Percentiles rank a stretch among this genome's conserved stretches.
These are phyloP conservation scores for Poeciliopsis prolifica DNA, from an alignment of 2,113 vertebrate species.

Conservation along the genomic window DNA sequence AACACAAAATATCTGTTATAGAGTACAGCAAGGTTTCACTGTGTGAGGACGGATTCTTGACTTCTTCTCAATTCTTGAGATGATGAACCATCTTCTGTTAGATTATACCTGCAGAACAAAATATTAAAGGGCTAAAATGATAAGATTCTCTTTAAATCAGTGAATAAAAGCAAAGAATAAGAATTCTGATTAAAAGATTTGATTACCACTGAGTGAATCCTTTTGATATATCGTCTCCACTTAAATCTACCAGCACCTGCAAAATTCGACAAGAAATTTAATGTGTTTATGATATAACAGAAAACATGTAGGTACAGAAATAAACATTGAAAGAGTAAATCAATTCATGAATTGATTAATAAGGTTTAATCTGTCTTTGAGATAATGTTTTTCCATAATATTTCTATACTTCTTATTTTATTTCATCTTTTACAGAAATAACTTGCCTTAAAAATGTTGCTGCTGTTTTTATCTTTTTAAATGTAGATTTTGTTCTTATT, in stretches of 20 bases:
- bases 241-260: slow-evolving; percentile 89
- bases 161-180: background rate
- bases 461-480: background rate
- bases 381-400: background rate
- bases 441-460: background rate
- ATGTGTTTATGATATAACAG: background rate
- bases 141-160: background rate
- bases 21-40: slow-evolving; percentile 43
- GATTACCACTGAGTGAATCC: slow-evolving; percentile 95
- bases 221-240: slow-evolving; percentile 89
- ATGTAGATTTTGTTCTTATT: background rate
- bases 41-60: slow-evolving; percentile 49
- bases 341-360: background rate
- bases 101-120: slow-evolving; percentile 85
- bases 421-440: background rate
- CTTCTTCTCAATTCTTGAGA: slow-evolving; percentile 66
- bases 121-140: background rate
- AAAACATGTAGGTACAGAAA: background rate
- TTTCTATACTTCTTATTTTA: background rate
- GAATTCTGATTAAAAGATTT: background rate
- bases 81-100: slow-evolving; percentile 88
- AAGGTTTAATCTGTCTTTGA: background rate
- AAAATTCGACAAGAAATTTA: slow-evolving; percentile 7
- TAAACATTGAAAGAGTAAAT: no score
- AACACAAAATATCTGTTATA: slow-evolving; percentile 39